A percentile compares a stretch with the other conserved stretches of the same genome.
Conservation (phyloP, 2,797 vertebrate genomes). For the Gymnothorax javanicus region DNA sequence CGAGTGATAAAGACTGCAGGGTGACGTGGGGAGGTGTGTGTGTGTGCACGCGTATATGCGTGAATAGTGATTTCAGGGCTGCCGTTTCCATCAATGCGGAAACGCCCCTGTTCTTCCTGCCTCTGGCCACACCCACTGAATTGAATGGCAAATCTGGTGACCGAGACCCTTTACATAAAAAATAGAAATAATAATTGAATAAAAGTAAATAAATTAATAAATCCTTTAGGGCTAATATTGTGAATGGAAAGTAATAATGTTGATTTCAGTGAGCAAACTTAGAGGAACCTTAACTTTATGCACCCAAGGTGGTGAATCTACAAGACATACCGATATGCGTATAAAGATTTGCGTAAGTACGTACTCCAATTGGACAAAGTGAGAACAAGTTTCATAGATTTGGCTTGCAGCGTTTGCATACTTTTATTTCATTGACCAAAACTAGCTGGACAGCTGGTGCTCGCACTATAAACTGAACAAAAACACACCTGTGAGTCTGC, state of each 20-base stretch:
- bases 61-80: too few relatives aligned
- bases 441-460: neutral
- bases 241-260: neutral
- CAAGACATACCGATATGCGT: too few relatives aligned
- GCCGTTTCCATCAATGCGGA: neutral
- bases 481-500: neutral
- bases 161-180: neutral
- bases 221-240: neutral
- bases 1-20: neutral
- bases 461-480: neutral
- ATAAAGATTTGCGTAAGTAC: too few relatives aligned
- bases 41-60: neutral
- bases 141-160: slow-evolving; percentile 1
- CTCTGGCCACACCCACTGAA: neutral
- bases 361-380: too few relatives aligned
- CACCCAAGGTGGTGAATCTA: too few relatives aligned
- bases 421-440: too few relatives aligned
- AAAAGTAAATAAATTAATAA: neutral
- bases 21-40: neutral
- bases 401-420: too few relatives aligned
- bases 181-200: neutral
- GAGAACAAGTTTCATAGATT: too few relatives aligned
- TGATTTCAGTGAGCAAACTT: neutral
- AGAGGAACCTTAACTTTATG: neutral
- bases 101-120: neutral